phyloP scores from a whole-genome alignment of 1,140 invertebrate genomes.

The Listronotus oregonensis region DNA sequence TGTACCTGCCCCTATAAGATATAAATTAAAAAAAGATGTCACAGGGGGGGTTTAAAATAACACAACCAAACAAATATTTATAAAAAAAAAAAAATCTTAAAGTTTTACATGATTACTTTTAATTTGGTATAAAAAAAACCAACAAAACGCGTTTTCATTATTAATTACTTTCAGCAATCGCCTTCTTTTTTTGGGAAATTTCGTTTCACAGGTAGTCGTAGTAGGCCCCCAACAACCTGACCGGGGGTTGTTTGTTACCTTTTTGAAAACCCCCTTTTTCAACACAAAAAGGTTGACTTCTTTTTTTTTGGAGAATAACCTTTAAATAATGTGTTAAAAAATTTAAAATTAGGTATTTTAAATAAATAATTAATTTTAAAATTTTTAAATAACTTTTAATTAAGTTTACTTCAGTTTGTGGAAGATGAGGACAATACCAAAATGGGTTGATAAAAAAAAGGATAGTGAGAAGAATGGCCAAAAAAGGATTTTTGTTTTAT shows the following conservation, averaged over 20 bases:
- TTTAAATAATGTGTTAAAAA: conserved; percentile 5
- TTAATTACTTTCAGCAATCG: background rate
- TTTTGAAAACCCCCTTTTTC: conserved; percentile 15
- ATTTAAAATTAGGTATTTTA: background rate
- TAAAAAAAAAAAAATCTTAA: no score
- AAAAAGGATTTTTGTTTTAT: conserved; percentile 68
- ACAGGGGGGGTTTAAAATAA: no score
- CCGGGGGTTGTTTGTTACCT: conserved; percentile 23
- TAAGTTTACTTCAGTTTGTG: no score
- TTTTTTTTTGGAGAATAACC: background rate
- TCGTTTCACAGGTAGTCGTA: conserved; percentile 9
- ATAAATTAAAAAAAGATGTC: no score
- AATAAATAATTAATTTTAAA: no score
- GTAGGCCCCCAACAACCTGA: conserved; percentile 22
- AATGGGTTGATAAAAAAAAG: conserved; percentile 92
- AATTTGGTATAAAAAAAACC: no score
- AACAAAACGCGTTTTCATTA: no score
- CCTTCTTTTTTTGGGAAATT: background rate
- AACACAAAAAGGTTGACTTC: conserved; percentile 20
- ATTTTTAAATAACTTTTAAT: no score
- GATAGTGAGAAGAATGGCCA: conserved; percentile 83
- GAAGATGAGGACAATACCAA: conserved; percentile 80
- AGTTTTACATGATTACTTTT: no score
- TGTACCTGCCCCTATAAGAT: no score
- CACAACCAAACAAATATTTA: no score